Conservation (phyloP, 2,113 vertebrate species). For the Notiomystis cincta region DNA sequence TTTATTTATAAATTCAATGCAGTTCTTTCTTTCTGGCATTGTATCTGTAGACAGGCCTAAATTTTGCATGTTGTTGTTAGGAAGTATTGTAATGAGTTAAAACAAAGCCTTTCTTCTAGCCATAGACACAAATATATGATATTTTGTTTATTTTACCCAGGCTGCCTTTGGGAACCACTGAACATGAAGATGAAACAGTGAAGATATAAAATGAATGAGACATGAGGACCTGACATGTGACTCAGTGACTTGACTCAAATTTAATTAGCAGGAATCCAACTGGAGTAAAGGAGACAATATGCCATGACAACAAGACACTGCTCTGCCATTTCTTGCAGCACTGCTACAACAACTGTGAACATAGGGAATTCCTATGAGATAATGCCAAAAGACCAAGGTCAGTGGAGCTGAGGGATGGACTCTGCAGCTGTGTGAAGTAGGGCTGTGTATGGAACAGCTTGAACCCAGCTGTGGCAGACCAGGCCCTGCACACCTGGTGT, state of each 20-base stretch:
- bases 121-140: neutral
- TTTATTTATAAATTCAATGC: neutral
- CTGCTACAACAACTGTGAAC: neutral
- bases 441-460: neutral
- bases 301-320: neutral
- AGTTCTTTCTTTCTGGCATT: neutral
- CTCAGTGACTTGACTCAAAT: neutral
- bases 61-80: neutral
- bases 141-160: neutral
- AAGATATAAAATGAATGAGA: neutral
- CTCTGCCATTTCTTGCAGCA: neutral
- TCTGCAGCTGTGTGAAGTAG: neutral
- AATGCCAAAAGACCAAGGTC: neutral
- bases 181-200: neutral
- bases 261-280: neutral
- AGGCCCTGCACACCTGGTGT: accelerated
- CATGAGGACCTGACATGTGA: neutral
- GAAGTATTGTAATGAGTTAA: neutral
- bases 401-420: neutral
- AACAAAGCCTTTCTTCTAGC: neutral
- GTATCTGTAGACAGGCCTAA: neutral
- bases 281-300: neutral
- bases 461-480: neutral
- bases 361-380: neutral
- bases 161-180: neutral